phyloP scores from a whole-genome alignment of 1,140 invertebrate species.

The Pseudomyrmex pallidus region DNA sequence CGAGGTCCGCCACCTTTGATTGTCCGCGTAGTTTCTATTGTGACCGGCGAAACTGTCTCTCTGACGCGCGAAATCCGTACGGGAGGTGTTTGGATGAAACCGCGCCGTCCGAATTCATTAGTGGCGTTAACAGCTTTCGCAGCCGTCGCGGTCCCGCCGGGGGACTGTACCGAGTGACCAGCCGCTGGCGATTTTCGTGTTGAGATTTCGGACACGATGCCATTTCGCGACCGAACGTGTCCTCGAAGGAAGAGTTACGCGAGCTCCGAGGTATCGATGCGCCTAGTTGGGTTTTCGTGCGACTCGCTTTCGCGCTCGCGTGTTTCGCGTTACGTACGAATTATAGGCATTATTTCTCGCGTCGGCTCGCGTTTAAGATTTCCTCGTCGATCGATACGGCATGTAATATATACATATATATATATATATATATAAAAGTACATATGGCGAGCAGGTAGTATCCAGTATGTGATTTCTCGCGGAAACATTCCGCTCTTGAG shows the following conservation, averaged over 20 bases:
- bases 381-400: slow-evolving; percentile 43
- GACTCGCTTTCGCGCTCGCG: slow-evolving; percentile 33
- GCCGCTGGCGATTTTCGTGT: slow-evolving; percentile 9
- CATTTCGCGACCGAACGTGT: neutral
- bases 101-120: slow-evolving; percentile 38
- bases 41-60: slow-evolving; percentile 54
- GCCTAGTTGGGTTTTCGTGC: too few relatives aligned
- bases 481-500: slow-evolving; percentile 40
- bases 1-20: slow-evolving; percentile 65
- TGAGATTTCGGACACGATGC: slow-evolving; percentile 3
- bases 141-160: neutral
- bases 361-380: slow-evolving; percentile 45
- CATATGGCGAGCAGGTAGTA: neutral
- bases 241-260: slow-evolving; percentile 2
- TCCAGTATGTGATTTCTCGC: slow-evolving; percentile 48
- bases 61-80: slow-evolving; percentile 9
- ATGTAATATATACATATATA: neutral
- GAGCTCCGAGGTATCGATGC: neutral
- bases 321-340: slow-evolving; percentile 37
- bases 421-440: too few relatives aligned
- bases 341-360: slow-evolving; percentile 57
- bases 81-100: slow-evolving; percentile 63
- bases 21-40: slow-evolving; percentile 69
- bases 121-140: slow-evolving; percentile 37
- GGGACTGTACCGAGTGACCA: neutral